A percentile compares a stretch with the other conserved stretches of the same genome.
phyloP scores from a whole-genome alignment of 92 coral and sea anemone genomes.

The Zoanthus solanderi region DNA sequence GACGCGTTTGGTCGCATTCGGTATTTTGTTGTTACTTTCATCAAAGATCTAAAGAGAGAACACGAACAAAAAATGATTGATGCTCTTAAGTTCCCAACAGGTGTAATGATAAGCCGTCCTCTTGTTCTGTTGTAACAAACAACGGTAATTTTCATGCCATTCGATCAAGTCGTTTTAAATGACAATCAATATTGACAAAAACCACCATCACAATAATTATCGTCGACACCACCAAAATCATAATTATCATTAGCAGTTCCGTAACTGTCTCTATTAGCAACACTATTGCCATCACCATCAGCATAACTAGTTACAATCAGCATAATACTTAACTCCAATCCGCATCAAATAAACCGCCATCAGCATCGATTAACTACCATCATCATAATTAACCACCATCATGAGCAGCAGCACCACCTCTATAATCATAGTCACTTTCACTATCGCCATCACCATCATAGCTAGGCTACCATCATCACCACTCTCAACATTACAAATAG shows the following conservation, averaged over 20 bases:
- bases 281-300: neutral
- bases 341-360: neutral
- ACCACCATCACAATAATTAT: too few relatives aligned
- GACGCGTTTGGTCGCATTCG: conserved; percentile 52
- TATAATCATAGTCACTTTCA: neutral
- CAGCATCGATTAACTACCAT: neutral
- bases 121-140: too few relatives aligned
- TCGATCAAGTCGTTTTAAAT: too few relatives aligned
- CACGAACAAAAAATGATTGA: neutral
- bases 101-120: too few relatives aligned
- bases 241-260: neutral
- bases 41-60: conserved; percentile 65
- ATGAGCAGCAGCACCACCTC: neutral
- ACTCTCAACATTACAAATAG: neutral
- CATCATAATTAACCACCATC: neutral
- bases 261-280: too few relatives aligned
- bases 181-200: too few relatives aligned
- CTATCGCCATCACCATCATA: neutral
- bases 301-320: neutral
- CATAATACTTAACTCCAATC: neutral
- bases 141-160: too few relatives aligned
- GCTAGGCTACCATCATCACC: neutral
- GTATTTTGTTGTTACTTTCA: conserved; percentile 63
- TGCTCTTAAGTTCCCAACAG: neutral
- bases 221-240: neutral